Evolutionary conservation across 2,888 invertebrate genomes (phyloP), one percentile per base, ranked within the genome.

Genomic region (Holacanthella duospinosa): DNA sequence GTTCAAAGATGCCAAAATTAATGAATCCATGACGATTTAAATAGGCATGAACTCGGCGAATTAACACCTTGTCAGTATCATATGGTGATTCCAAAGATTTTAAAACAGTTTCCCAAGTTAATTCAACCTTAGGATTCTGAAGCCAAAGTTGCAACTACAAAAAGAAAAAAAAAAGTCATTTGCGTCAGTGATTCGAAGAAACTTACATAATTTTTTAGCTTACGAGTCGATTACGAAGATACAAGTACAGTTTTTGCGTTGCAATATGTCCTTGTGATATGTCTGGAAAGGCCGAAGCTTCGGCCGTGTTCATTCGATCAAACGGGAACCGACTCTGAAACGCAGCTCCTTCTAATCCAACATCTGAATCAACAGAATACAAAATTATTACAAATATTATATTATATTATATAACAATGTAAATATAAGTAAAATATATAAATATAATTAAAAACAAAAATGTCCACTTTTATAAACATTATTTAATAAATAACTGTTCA

Each of bases 21-120:
- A 99, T 94, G 74, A 90, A 93, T 1, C 97, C 96, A 78, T 96
- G 93, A 55, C 99, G 83, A 75, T 96, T 93, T 43, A 99, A 80
- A 77, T 90, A 99, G 0, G 89, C 87, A 79, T 93, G 93, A 29
- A 92, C 84, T 69, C 95, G 83, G 75, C 85, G 83, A 1, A 94
- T 84, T 26, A 97, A 78, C 9, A 85, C 84, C 2, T 86, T 85
- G 78, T 97, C 95, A 75, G 90, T 92, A 77, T 95, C 94, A 75
- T 92, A 97, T 0, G 97, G 96, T 4, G 89, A 82, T 78, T 82
- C 80, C 77, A 97, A 86, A 75, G 87, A 86, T 43, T 88, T 85
- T 44, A 93, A 79, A 24, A 87, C 86, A 77, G 84, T 83, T 75
- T 93, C 92, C 70, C 88, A 82, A 24, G 89, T 86, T 28, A 96